Conservation (phyloP, 2,888 invertebrate genomes). For the Oligia fasciuncula region DNA sequence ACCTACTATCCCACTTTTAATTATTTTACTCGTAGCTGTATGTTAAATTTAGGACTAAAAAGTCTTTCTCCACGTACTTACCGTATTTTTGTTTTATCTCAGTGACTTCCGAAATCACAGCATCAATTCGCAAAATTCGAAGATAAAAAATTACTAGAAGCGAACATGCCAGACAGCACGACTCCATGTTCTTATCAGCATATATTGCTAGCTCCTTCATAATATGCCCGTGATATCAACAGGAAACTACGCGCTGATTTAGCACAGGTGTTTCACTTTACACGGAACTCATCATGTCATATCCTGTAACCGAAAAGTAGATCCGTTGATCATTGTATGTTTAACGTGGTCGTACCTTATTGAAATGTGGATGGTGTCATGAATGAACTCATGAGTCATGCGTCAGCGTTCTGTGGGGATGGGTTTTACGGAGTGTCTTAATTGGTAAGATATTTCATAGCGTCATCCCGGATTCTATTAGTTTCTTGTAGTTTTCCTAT, state of each 20-base stretch:
- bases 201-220: constrained; percentile 43
- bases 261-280: constrained; percentile 76
- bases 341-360: constrained; percentile 27
- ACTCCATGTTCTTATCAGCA: constrained; percentile 61
- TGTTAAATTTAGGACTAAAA: background rate
- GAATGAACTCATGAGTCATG: constrained; percentile 42
- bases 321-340: constrained; percentile 47
- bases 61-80: background rate
- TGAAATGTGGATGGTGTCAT: constrained; percentile 32
- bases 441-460: constrained; percentile 42
- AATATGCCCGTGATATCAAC: constrained; percentile 72
- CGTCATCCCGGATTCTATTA: constrained; percentile 53
- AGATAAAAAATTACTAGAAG: constrained; percentile 54
- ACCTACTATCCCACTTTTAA: background rate
- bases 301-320: constrained; percentile 63
- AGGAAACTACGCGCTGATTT: constrained; percentile 80
- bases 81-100: background rate
- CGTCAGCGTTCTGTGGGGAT: constrained; percentile 1
- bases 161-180: constrained; percentile 62
- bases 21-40: background rate
- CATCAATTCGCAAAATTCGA: constrained; percentile 51
- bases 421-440: constrained; percentile 54
- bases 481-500: constrained; percentile 57
- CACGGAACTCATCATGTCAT: constrained; percentile 79
- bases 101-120: constrained; percentile 22